phyloP scores from a whole-genome alignment of 2,888 invertebrate genomes.

The Platycnemis pennipes region DNA sequence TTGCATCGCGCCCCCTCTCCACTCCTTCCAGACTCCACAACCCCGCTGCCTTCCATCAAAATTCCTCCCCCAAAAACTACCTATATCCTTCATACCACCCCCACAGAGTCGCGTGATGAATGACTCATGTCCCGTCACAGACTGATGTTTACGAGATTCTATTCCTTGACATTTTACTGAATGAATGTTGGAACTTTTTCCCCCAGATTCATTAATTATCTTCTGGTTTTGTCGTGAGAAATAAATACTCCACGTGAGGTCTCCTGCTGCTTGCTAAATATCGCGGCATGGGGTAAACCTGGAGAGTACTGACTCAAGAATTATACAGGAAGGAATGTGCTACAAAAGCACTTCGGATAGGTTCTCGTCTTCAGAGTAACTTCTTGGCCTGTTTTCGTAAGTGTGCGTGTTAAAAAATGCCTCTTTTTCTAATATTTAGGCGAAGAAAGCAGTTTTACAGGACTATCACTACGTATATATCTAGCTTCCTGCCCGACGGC shows the following conservation, averaged over 20 bases:
- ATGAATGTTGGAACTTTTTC: constrained; percentile 8
- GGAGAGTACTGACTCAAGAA: too few species aligned
- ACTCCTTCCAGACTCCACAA: not conserved
- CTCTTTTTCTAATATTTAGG: too few species aligned
- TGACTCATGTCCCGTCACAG: not conserved
- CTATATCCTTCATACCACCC: too few species aligned
- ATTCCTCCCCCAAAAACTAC: too few species aligned
- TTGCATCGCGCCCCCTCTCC: not conserved
- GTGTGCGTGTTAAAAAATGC: too few species aligned
- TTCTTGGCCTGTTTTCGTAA: too few species aligned
- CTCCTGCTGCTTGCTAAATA: not conserved
- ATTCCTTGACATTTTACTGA: constrained; percentile 7
- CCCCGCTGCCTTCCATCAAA: not conserved
- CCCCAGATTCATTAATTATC: constrained; percentile 4
- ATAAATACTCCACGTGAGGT: not conserved
- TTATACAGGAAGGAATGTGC: too few species aligned
- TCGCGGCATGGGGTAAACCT: not conserved
- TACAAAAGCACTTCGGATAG: too few species aligned
- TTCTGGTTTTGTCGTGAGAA: not conserved
- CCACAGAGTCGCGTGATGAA: not conserved
- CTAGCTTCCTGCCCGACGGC: too few species aligned
- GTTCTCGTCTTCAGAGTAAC: too few species aligned
- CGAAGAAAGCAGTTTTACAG: too few species aligned
- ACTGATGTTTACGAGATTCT: not conserved
- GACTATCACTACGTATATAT: too few species aligned